Base-by-base conservation (phyloP, 2,888 invertebrate genomes). In the Coelopa pilipes region DNA sequence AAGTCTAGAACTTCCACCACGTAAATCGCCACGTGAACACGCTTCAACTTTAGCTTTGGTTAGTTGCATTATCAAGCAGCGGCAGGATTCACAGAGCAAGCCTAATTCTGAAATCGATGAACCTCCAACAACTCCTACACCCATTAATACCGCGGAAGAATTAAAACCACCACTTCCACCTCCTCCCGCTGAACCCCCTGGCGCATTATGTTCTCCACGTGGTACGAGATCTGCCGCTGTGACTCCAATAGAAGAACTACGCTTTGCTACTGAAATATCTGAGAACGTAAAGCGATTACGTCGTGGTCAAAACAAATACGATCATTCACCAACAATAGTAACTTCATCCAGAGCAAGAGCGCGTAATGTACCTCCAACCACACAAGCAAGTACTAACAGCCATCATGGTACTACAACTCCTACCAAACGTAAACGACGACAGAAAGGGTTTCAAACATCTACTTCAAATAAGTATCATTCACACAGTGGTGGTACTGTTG, bases 11-110 rank as follows among this genome's bases (percentile, higher is more conserved):
- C 78, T 87, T 75, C 85, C 87, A 69, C 93, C 95, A 0, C 89
- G 96, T 57, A 96, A 96, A 83, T 95, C 95, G 0, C 96, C 96
- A 0, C 89, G 96, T 24, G 96, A 96, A 84, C 96, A 96, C 83
- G 96, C 96, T 0, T 95, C 95, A 0, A 96, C 96, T 0, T 87
- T 95, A 75, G 96, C 96, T 0, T 94, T 96, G 74, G 91, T 96
- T 3, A 92, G 92, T 57, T 92, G 92, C 71, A 86, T 93, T 24
- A 87, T 92, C 11, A 89, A 91, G 19, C 86, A 86, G 76, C 81
- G 87, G 0, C 83, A 86, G 73, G 84, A 86, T 78, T 85, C 84
- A 7, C 80, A 81, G 21, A 85, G 84, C 65, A 85, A 85, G 75
- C 80, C 84, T 1, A 85, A 84, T 67, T 86, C 86, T 0, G 86